Evolutionary conservation across 1,140 invertebrate genomes (phyloP).

Genomic region (Coelopa frigida): DNA sequence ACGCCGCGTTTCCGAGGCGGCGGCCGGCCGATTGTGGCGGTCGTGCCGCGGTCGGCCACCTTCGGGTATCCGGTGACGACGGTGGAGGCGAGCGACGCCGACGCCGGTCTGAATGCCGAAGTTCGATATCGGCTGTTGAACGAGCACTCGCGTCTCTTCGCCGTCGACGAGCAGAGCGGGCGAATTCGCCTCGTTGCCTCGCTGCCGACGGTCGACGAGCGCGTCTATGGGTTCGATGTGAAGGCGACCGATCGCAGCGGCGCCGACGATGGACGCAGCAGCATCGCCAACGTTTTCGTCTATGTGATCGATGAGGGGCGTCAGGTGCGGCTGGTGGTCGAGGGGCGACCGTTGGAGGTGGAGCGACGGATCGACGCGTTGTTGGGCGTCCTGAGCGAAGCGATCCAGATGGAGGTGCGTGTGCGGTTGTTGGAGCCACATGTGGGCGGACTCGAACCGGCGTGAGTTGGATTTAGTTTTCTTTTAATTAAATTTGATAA

Average conservation of each 20-base stretch:
- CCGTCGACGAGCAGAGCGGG: conserved; percentile 65
- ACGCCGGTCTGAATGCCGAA: conserved; percentile 67
- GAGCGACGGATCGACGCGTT: conserved; percentile 64
- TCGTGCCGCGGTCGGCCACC: conserved; percentile 66
- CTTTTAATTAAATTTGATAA: background rate
- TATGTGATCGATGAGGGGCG: conserved; percentile 74
- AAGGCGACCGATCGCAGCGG: conserved; percentile 74
- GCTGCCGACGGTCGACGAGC: conserved; percentile 56
- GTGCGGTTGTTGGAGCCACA: conserved; percentile 71
- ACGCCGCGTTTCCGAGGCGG: conserved; percentile 63
- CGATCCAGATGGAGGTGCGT: conserved; percentile 69
- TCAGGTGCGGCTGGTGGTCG: conserved; percentile 70
- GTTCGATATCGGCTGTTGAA: conserved; percentile 73
- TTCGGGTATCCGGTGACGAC: conserved; percentile 73
- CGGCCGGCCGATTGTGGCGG: conserved; percentile 67
- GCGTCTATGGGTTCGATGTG: conserved; percentile 79
- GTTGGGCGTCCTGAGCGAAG: conserved; percentile 58
- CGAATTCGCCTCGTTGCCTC: conserved; percentile 58
- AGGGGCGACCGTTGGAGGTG: conserved; percentile 63
- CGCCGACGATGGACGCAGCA: conserved; percentile 67
- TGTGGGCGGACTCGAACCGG: conserved; percentile 50
- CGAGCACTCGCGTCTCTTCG: conserved; percentile 59
- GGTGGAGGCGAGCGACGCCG: conserved; percentile 65
- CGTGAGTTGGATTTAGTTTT: conserved; percentile 53
- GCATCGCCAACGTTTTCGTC: conserved; percentile 76